Base-by-base conservation (phyloP, 1,140 invertebrate genomes). In the Tyrophagus putrescentiae region DNA sequence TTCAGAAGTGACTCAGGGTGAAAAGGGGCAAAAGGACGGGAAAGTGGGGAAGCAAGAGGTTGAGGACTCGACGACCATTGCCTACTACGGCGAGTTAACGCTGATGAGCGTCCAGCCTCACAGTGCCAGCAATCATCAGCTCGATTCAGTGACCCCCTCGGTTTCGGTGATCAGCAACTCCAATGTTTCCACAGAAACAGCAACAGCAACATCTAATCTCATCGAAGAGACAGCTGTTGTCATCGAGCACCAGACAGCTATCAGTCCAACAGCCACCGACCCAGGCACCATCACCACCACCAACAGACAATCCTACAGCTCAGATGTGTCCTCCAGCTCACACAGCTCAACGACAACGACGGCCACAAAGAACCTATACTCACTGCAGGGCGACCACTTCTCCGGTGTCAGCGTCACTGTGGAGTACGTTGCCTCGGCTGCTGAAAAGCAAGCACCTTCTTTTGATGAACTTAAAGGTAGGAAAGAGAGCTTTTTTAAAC, bases 51-150 rank as follows among this genome's bases (percentile, higher is more conserved):
- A 6, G 5, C 6, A 6, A 6, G 18, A 21, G 5, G 31, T 6
- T 48, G 31, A 48, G 25, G 31, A 6, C 7, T 7, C 44, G 5
- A 54, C 52, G 23, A 56, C 21, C 1, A 32, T 56, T 31, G 52
- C 52, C 50, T 52, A 58, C 29, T 56, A 58, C 27, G 25, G 59
- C 54, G 45, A 57, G 42, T 48, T 60, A 50, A 58, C 34, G 53
- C 39, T 61, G 28, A 59, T 59, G 57, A 59, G 57, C 50, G 21
- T 57, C 4, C 58, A 61, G 48, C 25, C 42, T 28, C 27, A 41
- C 7, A 6, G 6, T 5, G 44, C 44, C 13, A 13, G n/a, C n/a
- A n/a, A n/a, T n/a, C n/a, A n/a, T 18, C 18, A 7, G 18, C 45
- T 48, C 7, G n/a, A n/a, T n/a, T n/a, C n/a, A n/a, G n/a, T n/a